Conservation (phyloP, 2,797 vertebrate species). For the Pantherophis vulpinus region DNA sequence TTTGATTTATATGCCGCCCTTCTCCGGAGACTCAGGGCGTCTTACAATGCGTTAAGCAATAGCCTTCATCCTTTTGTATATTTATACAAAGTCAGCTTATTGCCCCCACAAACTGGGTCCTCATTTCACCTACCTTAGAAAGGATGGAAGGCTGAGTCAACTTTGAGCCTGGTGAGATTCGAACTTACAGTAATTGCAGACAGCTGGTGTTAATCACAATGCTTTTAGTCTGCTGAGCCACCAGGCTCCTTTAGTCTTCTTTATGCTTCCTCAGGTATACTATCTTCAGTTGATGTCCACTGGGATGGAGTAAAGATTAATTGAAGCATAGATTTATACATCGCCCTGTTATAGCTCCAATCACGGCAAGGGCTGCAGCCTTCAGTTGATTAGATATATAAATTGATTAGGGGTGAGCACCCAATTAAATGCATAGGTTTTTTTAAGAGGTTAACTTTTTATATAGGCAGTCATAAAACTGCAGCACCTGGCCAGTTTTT, state of each 20-base stretch:
- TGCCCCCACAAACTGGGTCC: too few relatives aligned
- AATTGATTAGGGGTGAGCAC: not conserved
- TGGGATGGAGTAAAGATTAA: not conserved
- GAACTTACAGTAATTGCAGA: too few relatives aligned
- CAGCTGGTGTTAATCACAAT: too few relatives aligned
- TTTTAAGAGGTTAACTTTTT: not conserved
- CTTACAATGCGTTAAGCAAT: too few relatives aligned
- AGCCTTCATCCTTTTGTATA: too few relatives aligned
- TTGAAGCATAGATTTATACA: not conserved
- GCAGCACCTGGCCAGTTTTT: not conserved
- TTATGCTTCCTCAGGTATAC: not conserved
- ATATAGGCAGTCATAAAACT: not conserved
- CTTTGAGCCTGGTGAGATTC: too few relatives aligned
- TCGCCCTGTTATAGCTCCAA: not conserved
- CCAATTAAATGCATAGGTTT: not conserved
- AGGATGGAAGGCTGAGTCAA: too few relatives aligned
- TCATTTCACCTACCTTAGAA: too few relatives aligned
- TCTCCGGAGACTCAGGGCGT: too few relatives aligned
- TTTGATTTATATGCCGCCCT: too few relatives aligned
- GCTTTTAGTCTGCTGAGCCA: too few relatives aligned
- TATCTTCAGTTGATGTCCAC: not conserved
- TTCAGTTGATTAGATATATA: not conserved
- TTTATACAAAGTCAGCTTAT: too few relatives aligned
- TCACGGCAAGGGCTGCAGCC: not conserved
- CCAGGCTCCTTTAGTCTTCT: not conserved